These are phyloP conservation scores for Callipepla squamata DNA, from an alignment of 2,113 vertebrate genomes.

Conservation along the genomic window DNA sequence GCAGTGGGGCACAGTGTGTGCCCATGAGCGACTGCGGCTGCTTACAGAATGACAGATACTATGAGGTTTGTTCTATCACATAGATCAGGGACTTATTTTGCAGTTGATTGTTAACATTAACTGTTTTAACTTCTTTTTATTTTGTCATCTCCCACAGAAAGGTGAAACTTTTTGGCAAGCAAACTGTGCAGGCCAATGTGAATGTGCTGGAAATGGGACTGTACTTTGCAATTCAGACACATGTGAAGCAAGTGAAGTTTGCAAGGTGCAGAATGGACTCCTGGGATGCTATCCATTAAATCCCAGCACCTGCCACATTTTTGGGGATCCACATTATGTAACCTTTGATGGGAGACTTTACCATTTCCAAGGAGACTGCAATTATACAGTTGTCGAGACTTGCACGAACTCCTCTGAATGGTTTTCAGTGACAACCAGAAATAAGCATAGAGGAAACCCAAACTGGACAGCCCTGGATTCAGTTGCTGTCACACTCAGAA, in stretches of 20 bases:
- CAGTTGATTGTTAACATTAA: background rate
- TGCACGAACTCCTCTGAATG: conserved; percentile 73
- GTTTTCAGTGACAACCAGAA: conserved; percentile 81
- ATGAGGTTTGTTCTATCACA: conserved; percentile 33
- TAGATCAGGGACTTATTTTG: background rate
- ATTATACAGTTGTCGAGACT: conserved; percentile 82
- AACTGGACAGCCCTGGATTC: conserved; percentile 80
- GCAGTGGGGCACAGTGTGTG: conserved; percentile 71
- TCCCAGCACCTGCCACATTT: conserved; percentile 80
- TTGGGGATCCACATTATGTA: conserved; percentile 89
- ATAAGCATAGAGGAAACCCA: conserved; percentile 71
- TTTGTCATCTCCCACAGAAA: conserved; percentile 71
- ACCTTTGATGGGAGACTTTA: conserved; percentile 86
- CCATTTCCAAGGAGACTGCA: conserved; percentile 86
- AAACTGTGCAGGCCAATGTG: conserved; percentile 75
- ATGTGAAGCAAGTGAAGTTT: conserved; percentile 75
- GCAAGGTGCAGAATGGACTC: conserved; percentile 77
- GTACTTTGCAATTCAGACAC: conserved; percentile 67
- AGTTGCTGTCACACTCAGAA: conserved; percentile 72
- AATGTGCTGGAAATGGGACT: conserved; percentile 71
- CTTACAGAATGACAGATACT: conserved; percentile 61
- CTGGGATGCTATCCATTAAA: conserved; percentile 78
- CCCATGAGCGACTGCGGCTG: conserved; percentile 71
- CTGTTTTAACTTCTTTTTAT: conserved; percentile 21
- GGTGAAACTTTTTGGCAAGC: conserved; percentile 72